These are phyloP conservation scores for Oryzaephilus surinamensis DNA, from an alignment of 1,140 invertebrate species.

Conservation along the genomic window DNA sequence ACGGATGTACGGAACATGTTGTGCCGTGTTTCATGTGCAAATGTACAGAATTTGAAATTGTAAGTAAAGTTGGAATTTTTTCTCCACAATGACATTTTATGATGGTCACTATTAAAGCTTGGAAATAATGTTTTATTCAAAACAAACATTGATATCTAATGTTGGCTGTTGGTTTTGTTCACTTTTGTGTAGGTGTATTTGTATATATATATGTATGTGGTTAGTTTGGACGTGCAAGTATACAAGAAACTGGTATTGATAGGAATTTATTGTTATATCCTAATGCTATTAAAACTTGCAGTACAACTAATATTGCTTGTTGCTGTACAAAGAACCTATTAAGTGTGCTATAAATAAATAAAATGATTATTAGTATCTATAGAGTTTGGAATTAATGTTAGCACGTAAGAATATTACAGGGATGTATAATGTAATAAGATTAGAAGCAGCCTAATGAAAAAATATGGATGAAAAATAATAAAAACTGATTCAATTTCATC, in stretches of 20 bases:
- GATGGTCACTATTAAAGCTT: too few species aligned
- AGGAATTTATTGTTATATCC: slow-evolving; percentile 9
- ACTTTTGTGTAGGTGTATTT: slow-evolving; percentile 8
- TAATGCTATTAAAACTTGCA: slow-evolving; percentile 3
- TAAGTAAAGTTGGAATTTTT: slow-evolving; percentile 11
- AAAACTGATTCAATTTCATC: too few species aligned
- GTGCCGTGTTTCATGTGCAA: slow-evolving; percentile 13
- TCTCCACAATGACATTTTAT: slow-evolving; percentile 11
- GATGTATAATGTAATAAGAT: too few species aligned
- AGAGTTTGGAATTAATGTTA: too few species aligned
- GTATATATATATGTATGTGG: not conserved
- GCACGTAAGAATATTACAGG: too few species aligned
- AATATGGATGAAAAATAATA: too few species aligned
- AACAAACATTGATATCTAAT: slow-evolving; percentile 8
- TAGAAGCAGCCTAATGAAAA: too few species aligned
- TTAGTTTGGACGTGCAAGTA: not conserved
- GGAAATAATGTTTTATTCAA: slow-evolving; percentile 10
- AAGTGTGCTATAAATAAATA: too few species aligned
- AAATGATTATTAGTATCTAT: too few species aligned
- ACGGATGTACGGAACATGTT: slow-evolving; percentile 7
- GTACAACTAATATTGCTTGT: too few species aligned
- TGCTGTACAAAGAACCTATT: too few species aligned
- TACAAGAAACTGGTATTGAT: slow-evolving; percentile 6
- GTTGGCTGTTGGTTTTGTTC: too few species aligned
- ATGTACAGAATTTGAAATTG: slow-evolving; percentile 14